These are phyloP conservation scores for Cephus pygmeus DNA, from an alignment of 2,888 invertebrate species.

Conservation along the genomic window DNA sequence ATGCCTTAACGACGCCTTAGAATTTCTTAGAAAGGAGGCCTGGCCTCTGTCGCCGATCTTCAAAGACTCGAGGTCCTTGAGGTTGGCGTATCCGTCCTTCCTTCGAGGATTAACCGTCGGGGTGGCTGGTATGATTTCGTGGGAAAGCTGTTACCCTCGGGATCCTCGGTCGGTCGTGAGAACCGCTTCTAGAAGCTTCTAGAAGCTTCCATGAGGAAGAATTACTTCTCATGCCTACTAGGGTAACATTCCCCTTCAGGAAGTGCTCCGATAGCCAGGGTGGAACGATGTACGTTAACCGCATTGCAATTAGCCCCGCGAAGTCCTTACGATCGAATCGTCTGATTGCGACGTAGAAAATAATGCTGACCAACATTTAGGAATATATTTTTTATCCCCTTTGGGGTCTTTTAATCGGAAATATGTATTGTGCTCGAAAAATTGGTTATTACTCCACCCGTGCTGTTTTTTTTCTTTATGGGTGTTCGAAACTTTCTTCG, in stretches of 20 bases:
- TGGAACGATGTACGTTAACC: too few species aligned
- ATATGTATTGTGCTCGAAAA: not conserved
- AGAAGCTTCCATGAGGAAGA: conserved; percentile 35
- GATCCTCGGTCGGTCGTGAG: conserved; percentile 28
- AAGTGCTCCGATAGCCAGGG: conserved; percentile 37
- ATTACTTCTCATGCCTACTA: conserved; percentile 59
- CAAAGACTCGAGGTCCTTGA: too few species aligned
- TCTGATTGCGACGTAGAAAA: too few species aligned
- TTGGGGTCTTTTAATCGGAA: too few species aligned
- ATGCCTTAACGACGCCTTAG: too few species aligned
- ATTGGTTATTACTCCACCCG: not conserved
- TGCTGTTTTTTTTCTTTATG: too few species aligned
- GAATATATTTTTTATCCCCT: too few species aligned
- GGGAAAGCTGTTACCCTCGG: conserved; percentile 26
- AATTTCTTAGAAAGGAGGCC: too few species aligned
- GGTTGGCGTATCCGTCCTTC: conserved; percentile 7
- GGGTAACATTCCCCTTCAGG: conserved; percentile 57
- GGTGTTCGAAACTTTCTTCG: not conserved
- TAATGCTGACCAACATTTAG: too few species aligned
- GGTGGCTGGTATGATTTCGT: conserved; percentile 25
- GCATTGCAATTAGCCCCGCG: too few species aligned
- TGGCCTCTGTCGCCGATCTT: too few species aligned
- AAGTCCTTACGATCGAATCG: too few species aligned
- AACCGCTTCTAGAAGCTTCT: conserved; percentile 33
- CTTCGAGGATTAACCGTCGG: conserved; percentile 26